These are phyloP conservation scores for Drosophila neutralis DNA, from an alignment of 2,888 invertebrate genomes.

Conservation along the genomic window DNA sequence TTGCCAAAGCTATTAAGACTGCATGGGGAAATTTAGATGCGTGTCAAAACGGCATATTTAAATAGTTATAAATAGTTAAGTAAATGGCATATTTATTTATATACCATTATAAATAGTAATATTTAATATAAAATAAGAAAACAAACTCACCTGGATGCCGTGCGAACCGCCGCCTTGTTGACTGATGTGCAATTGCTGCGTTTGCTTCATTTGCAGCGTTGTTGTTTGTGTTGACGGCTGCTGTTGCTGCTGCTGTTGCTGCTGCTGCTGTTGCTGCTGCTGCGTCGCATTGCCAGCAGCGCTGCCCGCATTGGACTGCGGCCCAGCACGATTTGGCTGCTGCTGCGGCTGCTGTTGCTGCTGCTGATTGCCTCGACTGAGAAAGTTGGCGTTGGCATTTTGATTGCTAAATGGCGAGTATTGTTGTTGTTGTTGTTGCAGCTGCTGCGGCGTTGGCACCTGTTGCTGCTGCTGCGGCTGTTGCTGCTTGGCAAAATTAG, in stretches of 20 bases:
- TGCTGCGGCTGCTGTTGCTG: conserved; percentile 62
- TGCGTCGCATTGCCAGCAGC: conserved; percentile 75
- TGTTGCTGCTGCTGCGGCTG: conserved; percentile 82
- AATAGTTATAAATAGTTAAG: conserved; percentile 46
- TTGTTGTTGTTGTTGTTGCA: conserved; percentile 85
- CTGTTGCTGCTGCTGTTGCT: conserved; percentile 67
- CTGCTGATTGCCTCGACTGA: conserved; percentile 73
- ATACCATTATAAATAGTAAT: background rate
- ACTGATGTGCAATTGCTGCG: conserved; percentile 93
- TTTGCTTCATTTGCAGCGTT: conserved; percentile 93
- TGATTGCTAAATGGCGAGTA: conserved; percentile 88
- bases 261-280: conserved; percentile 62
- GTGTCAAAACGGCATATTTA: conserved; percentile 73
- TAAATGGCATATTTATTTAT: background rate
- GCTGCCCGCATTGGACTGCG: conserved; percentile 71
- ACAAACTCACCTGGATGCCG: conserved; percentile 90
- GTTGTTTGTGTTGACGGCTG: conserved; percentile 84
- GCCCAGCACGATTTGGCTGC: conserved; percentile 60
- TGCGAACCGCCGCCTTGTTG: conserved; percentile 91
- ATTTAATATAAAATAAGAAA: background rate
- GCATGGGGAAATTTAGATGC: conserved; percentile 76
- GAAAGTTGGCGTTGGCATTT: conserved; percentile 80
- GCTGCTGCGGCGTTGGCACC: conserved; percentile 71
- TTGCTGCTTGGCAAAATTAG: conserved; percentile 24
- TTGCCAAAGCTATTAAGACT: conserved; percentile 73